phyloP scores from a whole-genome alignment of 1,140 invertebrate species.

The Drosophila arizonae region DNA sequence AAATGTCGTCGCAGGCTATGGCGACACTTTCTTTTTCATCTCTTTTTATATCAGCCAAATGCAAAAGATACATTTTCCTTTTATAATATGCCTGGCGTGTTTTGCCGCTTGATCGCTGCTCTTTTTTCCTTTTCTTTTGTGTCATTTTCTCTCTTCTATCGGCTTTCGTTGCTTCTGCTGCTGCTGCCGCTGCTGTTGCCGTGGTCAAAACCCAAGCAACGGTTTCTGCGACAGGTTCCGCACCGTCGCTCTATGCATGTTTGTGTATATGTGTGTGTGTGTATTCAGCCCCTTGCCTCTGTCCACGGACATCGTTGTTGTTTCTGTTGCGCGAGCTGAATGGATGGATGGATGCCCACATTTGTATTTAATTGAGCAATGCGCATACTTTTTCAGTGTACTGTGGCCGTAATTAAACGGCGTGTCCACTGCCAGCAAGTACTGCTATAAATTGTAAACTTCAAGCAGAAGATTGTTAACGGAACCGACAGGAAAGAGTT shows the following conservation, averaged over 20 bases:
- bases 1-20: slow-evolving; percentile 41
- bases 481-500: slow-evolving; percentile 6
- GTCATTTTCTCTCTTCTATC: slow-evolving; percentile 47
- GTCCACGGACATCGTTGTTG: slow-evolving; percentile 18
- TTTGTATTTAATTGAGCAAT: slow-evolving; percentile 74
- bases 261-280: slow-evolving; percentile 7
- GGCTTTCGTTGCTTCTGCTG: slow-evolving; percentile 47
- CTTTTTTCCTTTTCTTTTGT: slow-evolving; percentile 50
- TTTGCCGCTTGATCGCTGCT: slow-evolving; percentile 46
- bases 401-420: slow-evolving; percentile 56
- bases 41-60: slow-evolving; percentile 50
- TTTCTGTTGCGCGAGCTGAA: slow-evolving; percentile 39
- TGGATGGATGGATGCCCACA: slow-evolving; percentile 65
- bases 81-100: slow-evolving; percentile 40
- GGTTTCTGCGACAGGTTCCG: slow-evolving; percentile 60
- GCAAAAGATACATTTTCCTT: slow-evolving; percentile 53
- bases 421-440: slow-evolving; percentile 26
- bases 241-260: slow-evolving; percentile 36
- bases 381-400: slow-evolving; percentile 51
- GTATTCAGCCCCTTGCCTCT: slow-evolving; percentile 13
- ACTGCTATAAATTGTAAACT: slow-evolving; percentile 25
- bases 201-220: slow-evolving; percentile 53
- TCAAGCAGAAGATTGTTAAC: slow-evolving; percentile 3
- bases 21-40: slow-evolving; percentile 76
- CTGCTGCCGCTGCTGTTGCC: slow-evolving; percentile 36